Conservation (phyloP, 2,113 vertebrate species). For the Lichenostomus cassidix region DNA sequence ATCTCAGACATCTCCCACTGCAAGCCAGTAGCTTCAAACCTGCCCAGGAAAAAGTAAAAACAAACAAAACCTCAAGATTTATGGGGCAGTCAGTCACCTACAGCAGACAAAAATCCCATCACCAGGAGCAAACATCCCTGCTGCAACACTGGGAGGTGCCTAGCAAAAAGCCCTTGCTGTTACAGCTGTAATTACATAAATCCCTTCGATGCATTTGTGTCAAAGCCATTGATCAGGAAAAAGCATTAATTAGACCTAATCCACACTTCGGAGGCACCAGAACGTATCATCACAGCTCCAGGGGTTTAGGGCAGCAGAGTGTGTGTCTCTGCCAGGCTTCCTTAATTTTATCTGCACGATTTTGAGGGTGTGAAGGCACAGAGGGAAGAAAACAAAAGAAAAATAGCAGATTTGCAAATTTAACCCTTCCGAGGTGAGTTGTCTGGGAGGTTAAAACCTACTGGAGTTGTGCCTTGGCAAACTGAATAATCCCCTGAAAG, state of each 20-base stretch:
- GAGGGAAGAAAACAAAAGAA: background rate
- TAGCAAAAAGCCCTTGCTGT: background rate
- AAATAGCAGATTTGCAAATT: background rate
- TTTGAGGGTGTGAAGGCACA: background rate
- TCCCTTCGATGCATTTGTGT: background rate
- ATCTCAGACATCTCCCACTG: background rate
- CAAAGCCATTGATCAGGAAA: constrained; percentile 36
- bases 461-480: background rate
- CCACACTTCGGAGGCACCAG: background rate
- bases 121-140: background rate
- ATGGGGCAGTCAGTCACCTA: background rate
- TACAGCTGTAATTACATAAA: background rate
- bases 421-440: background rate
- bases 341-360: background rate
- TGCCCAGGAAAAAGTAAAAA: background rate
- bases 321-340: background rate
- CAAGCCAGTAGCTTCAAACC: background rate
- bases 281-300: background rate
- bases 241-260: constrained; percentile 41
- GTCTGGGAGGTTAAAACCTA: background rate
- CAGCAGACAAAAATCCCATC: background rate
- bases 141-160: background rate
- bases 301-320: background rate
- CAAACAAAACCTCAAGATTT: background rate
- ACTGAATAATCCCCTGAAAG: background rate